Evolutionary conservation across 2,113 vertebrate species (phyloP).

Genomic region (Sarotherodon lohbergeri): DNA sequence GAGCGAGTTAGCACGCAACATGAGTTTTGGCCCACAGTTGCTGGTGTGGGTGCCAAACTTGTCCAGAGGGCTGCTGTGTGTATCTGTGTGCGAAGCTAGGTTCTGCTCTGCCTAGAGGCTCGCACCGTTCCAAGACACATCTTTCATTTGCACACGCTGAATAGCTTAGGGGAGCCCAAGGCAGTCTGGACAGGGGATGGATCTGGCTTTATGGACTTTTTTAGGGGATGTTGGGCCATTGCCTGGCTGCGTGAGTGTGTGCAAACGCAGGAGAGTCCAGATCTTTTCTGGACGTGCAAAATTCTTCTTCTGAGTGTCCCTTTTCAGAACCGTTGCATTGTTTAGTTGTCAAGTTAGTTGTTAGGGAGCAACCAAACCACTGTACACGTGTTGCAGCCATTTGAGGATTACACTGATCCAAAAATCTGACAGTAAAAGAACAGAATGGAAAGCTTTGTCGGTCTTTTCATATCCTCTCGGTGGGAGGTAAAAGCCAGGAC

Average conservation of each 20-base stretch:
- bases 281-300: constrained; percentile 37
- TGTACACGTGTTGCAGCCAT: constrained; percentile 62
- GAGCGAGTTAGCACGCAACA: constrained; percentile 72
- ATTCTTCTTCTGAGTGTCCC: constrained; percentile 24
- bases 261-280: neutral
- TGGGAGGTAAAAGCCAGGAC: constrained; percentile 67
- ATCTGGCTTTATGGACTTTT: constrained; percentile 40
- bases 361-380: constrained; percentile 65
- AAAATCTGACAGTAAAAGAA: constrained; percentile 65
- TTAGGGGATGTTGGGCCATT: constrained; percentile 24
- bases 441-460: constrained; percentile 66
- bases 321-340: constrained; percentile 38
- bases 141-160: constrained; percentile 67
- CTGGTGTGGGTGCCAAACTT: constrained; percentile 64
- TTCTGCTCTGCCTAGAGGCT: constrained; percentile 51
- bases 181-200: constrained; percentile 39
- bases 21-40: constrained; percentile 66
- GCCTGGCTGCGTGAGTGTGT: neutral
- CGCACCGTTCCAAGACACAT: constrained; percentile 54
- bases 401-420: constrained; percentile 64
- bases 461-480: constrained; percentile 66
- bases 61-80: constrained; percentile 68
- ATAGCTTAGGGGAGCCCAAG: constrained; percentile 53
- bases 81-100: constrained; percentile 35
- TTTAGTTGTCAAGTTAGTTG: constrained; percentile 62